Evolutionary conservation across 2,797 vertebrate species (phyloP).

Genomic region (Sebastes flavidus): DNA sequence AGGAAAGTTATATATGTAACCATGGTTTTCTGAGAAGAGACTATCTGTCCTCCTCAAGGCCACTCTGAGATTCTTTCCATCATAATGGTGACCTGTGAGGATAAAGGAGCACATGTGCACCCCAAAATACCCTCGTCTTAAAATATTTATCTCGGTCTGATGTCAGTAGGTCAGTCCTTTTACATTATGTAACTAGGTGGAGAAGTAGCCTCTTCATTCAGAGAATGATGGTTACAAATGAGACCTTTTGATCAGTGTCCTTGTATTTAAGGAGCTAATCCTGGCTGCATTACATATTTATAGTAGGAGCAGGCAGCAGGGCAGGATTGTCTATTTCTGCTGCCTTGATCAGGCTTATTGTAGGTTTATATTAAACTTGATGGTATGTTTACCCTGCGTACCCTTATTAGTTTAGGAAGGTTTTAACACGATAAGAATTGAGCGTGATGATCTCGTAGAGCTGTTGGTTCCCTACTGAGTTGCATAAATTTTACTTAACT

Average conservation of each 20-base stretch:
- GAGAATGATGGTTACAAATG: neutral
- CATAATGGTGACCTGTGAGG: neutral
- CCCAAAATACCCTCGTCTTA: neutral
- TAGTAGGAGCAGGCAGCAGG: constrained; percentile 8
- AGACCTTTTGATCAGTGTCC: constrained; percentile 25
- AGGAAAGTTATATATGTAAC: neutral
- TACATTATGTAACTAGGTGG: neutral
- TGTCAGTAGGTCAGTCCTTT: neutral
- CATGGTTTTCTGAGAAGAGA: neutral
- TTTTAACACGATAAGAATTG: constrained; percentile 23
- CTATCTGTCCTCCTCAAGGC: neutral
- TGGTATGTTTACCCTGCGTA: constrained; percentile 19
- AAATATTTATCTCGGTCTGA: neutral
- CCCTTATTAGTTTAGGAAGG: constrained; percentile 25
- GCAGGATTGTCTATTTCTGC: constrained; percentile 50
- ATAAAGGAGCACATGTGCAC: neutral
- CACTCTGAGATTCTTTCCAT: neutral
- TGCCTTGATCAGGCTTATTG: constrained; percentile 51
- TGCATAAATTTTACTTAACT: neutral
- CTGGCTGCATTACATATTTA: constrained; percentile 25
- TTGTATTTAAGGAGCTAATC: constrained; percentile 31
- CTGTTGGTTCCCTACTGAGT: neutral
- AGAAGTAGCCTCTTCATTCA: neutral
- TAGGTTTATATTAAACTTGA: constrained; percentile 34
- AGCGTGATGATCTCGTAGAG: constrained; percentile 8